Base-by-base conservation (phyloP, 2,113 vertebrate species). In the Amphiprion ocellaris region DNA sequence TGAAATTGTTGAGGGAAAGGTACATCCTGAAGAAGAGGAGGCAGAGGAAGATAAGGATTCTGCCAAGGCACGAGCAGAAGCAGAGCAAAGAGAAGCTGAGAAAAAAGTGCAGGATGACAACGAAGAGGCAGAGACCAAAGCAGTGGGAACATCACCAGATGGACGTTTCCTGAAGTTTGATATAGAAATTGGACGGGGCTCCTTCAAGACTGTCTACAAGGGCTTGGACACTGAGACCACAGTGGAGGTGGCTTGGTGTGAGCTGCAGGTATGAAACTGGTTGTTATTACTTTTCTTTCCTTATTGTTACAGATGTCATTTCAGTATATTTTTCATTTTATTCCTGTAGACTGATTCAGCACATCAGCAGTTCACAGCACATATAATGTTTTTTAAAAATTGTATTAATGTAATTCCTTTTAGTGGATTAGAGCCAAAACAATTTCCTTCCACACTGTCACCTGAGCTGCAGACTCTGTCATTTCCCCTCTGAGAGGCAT, bases 161-260 rank as follows among this genome's bases (percentile, higher is more conserved):
- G 98, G 98, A 2, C 96, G 98, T 69, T 99, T 99, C 83, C 93
- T 99, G 0, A 99, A 99, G 93, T 99, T 99, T 77, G 98, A 99
- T 85, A 99, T 99, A 30, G 98, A 99, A 91, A 98, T 99, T 55
- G 98, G 98, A 90, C 95, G 97, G 81, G 98, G 98, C 53, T 99
- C 98, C 55, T 99, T 99, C 90, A 99, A 99, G 95, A 99, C 98
- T 0, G 98, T 99, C 63, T 99, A 99, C 92, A 99, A 98, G 88
- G 98, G 98, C 49, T 93, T 99, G 92, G 98, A 99, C 93, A 99
- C 98, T 0, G 98, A 99, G 72, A 99, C 98, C 44, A 99, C 98
- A 0, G 98, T 99, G 93, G 98, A 99, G 88, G 98, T 99, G 10
- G 98, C 98, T 72, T 99, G 98, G 98, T 99, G 98, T 69, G 98